Evolutionary conservation across 2,888 invertebrate species (phyloP).

Genomic region (Neria commutata): DNA sequence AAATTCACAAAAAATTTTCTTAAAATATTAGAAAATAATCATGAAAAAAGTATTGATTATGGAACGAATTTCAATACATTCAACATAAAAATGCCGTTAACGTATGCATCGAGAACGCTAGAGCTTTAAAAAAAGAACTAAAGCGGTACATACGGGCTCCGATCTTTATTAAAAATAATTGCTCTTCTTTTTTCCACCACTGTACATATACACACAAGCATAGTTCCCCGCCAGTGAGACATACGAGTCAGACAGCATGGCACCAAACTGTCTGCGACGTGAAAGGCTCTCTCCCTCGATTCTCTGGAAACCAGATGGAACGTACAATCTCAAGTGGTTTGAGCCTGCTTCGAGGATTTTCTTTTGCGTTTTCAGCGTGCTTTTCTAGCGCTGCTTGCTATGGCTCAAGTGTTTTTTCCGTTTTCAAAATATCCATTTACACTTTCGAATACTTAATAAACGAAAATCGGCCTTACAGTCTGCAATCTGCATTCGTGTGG

Average conservation of each 20-base stretch:
- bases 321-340: constrained; percentile 31
- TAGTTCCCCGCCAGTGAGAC: too few species aligned
- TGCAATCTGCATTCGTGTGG: constrained; percentile 1
- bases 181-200: too few species aligned
- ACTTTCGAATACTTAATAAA: constrained; percentile 16
- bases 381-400: background rate
- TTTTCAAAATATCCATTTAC: constrained; percentile 47
- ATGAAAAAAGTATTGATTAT: too few species aligned
- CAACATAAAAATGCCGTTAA: too few species aligned
- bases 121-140: too few species aligned
- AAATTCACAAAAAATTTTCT: too few species aligned
- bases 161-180: too few species aligned
- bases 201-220: too few species aligned
- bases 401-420: constrained; percentile 46
- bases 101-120: too few species aligned
- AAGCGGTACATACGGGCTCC: too few species aligned
- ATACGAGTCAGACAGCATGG: constrained; percentile 43
- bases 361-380: background rate
- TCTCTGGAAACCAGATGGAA: constrained; percentile 51
- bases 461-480: constrained; percentile 21
- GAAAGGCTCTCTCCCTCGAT: constrained; percentile 4
- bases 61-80: too few species aligned
- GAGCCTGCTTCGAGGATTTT: background rate
- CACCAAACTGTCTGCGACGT: constrained; percentile 37
- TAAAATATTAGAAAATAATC: too few species aligned